These are phyloP conservation scores for Tinamus guttatus DNA, from an alignment of 2,113 vertebrate species.

Conservation along the genomic window DNA sequence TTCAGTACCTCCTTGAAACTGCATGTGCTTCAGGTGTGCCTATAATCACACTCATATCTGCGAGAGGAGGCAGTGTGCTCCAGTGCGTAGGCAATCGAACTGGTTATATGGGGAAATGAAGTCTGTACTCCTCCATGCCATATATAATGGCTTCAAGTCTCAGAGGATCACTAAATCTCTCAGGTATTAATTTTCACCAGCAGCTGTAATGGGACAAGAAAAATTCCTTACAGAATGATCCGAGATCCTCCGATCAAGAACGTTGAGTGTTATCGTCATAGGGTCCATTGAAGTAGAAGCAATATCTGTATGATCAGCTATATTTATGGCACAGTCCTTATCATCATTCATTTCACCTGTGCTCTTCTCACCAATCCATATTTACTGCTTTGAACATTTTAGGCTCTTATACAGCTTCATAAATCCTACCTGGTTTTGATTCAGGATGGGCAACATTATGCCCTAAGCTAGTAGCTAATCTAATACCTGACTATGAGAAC, in stretches of 20 bases:
- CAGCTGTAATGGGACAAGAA: not conserved
- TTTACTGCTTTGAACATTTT: constrained; percentile 36
- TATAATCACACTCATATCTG: not conserved
- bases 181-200: not conserved
- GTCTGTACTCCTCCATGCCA: not conserved
- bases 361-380: constrained; percentile 16
- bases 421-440: constrained; percentile 38
- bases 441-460: not conserved
- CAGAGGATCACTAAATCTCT: not conserved
- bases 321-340: constrained; percentile 20
- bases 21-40: not conserved
- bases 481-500: not conserved
- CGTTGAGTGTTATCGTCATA: not conserved
- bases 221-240: not conserved
- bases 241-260: not conserved
- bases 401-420: not conserved
- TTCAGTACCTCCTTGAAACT: not conserved
- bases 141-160: not conserved
- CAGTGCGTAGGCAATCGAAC: not conserved
- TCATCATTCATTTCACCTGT: not conserved
- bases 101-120: not conserved
- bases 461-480: not conserved
- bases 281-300: not conserved
- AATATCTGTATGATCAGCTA: not conserved
- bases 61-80: not conserved